Conservation (phyloP, 2,888 invertebrate genomes). For the Cryptocheilus praepositus region DNA sequence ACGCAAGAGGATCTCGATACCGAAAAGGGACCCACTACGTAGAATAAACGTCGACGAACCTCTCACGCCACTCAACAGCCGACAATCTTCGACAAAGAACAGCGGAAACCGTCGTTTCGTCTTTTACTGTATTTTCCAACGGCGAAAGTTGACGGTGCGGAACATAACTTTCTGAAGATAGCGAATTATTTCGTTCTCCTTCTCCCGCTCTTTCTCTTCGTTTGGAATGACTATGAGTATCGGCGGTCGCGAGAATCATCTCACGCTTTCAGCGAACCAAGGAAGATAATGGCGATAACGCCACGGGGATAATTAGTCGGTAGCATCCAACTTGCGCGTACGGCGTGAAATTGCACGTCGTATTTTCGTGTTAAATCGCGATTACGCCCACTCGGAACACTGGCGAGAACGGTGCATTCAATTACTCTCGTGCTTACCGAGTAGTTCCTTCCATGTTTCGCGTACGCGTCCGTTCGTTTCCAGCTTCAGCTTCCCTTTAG, state of each 20-base stretch:
- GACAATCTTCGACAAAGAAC: too few relatives aligned
- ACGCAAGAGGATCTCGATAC: constrained; percentile 3
- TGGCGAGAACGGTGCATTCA: too few relatives aligned
- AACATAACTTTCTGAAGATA: too few relatives aligned
- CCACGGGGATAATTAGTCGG: constrained; percentile 2
- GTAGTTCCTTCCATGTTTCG: not conserved
- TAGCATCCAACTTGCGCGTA: constrained; percentile 3
- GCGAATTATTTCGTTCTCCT: too few relatives aligned
- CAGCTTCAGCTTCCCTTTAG: too few relatives aligned
- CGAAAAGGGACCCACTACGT: not conserved
- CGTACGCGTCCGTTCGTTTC: too few relatives aligned
- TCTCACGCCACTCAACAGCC: not conserved
- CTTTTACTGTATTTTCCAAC: too few relatives aligned
- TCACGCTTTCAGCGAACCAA: not conserved
- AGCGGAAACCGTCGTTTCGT: constrained; percentile 20
- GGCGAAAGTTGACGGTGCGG: too few relatives aligned
- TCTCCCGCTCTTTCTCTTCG: too few relatives aligned
- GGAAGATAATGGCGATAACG: not conserved
- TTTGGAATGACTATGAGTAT: not conserved
- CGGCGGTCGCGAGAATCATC: not conserved
- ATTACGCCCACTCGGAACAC: constrained; percentile 1
- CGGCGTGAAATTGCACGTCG: constrained; percentile 10
- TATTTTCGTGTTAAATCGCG: constrained; percentile 22
- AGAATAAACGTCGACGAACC: too few relatives aligned
- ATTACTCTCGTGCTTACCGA: not conserved